Evolutionary conservation across 2,888 invertebrate genomes (phyloP), one percentile per base, ranked within the genome.

Genomic region (Gerris lacustris): DNA sequence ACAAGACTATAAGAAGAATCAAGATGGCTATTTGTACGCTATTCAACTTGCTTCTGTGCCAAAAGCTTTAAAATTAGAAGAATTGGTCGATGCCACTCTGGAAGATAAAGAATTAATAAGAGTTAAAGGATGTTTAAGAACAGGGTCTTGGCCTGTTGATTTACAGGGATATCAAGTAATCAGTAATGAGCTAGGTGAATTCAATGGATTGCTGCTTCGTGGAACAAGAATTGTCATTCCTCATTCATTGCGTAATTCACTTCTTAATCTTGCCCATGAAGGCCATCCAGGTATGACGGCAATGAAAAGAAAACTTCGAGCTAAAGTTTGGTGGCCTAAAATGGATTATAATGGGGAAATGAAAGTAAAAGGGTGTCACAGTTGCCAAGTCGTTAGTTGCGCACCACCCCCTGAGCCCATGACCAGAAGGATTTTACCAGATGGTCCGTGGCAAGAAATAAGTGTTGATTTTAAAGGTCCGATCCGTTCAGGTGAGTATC

Each of bases 291-390:
- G n/a, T n/a, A n/a, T n/a, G n/a, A n/a, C n/a, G n/a, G 73, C 76
- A 0, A 80, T 79, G 18, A 71, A 71, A 64, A 64, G 45, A 18
- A 63, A 44, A 43, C 66, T 69, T n/a, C 5, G 68, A 7, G 63
- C 44, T 44, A 71, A 71, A 17, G 71, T 71, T 6, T 71, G 71
- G 66, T 69, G 68, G 71, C 68, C 68, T 17, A 31, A 15, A 5
- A 69, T 71, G 5, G 68, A 69, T 45, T 31, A n/a, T 6, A 68
- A 71, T 66, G 72, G 31, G 44, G 70, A 72, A 45, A 63, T 47
- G n/a, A 63, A 63, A 63, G 70, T 73, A n/a, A 69, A 73, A 66
- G 44, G n/a, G 6, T 73, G 73, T 68, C 67, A 47, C 31, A 68
- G 67, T 44, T 73, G 73, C 63, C 71, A 75, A 47, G 43, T 76